Evolutionary conservation across 2,797 vertebrate species (phyloP).

Genomic region (Chaunax sp.): DNA sequence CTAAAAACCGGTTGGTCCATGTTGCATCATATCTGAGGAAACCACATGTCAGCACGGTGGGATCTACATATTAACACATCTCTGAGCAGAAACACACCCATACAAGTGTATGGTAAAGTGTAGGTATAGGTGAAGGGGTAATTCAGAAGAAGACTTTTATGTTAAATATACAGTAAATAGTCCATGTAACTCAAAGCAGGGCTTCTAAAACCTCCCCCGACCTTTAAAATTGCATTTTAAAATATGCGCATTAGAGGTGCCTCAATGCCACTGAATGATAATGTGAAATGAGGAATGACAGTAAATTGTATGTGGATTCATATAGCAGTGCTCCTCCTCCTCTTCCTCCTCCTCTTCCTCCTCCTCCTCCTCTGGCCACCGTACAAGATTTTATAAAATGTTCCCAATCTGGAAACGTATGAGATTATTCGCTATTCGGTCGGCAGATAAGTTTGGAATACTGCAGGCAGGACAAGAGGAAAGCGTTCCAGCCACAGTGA

Average conservation of each 20-base stretch:
- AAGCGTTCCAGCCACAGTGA: not conserved
- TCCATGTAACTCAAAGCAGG: conserved; percentile 4
- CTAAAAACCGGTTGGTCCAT: too few relatives aligned
- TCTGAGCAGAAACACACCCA: too few relatives aligned
- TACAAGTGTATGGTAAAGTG: too few relatives aligned
- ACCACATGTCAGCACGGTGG: too few relatives aligned
- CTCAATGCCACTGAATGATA: conserved; percentile 4
- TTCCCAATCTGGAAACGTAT: too few relatives aligned
- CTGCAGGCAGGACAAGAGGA: not conserved
- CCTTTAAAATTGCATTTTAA: conserved; percentile 21
- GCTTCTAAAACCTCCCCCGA: conserved; percentile 1
- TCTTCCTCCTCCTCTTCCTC: not conserved
- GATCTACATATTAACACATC: too few relatives aligned
- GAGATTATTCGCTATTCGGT: not conserved
- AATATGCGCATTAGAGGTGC: conserved; percentile 16
- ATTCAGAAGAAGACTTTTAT: too few relatives aligned
- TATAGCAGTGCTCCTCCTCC: not conserved
- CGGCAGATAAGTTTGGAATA: not conserved
- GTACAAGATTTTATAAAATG: too few relatives aligned
- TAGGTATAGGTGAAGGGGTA: too few relatives aligned
- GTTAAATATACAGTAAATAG: not conserved
- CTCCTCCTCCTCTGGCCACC: not conserved
- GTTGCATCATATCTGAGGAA: too few relatives aligned
- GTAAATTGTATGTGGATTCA: conserved; percentile 7
- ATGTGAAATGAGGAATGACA: conserved; percentile 2